Evolutionary conservation across 2,888 invertebrate species (phyloP), one percentile per base, ranked within the genome.

Genomic region (Hypolimnas misippus): DNA sequence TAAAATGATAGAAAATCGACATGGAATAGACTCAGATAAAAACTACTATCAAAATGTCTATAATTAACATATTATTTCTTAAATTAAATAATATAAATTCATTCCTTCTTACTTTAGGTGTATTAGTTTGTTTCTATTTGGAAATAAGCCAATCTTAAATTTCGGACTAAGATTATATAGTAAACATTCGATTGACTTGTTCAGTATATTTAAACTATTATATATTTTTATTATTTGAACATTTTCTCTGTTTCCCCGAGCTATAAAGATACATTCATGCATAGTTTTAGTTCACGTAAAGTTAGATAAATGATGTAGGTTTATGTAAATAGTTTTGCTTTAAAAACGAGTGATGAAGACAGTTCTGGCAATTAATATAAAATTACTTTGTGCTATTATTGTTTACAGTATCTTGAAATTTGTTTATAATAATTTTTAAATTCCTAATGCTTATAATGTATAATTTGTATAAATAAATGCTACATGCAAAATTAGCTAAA

Each of bases 311-410:
- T 71, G 71, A 67, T 76, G 77, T 85, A 83, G 81, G 79, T 80
- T 84, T 85, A 83, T 89, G 88, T 89, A 89, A 85, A 89, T 89
- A 89, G 82, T 78, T 82, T 82, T 83, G 82, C 82, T 82, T 84
- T 77, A 77, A 76, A 75, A 73, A 70, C 62, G 65, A 70, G 68
- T 73, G 73, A 44, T 52, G 25, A 72, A 73, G 72, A 67, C 68
- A 73, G 76, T 75, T 77, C 78, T 68, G 74, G 73, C 75, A 75
- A 79, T 78, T 71, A 12, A 46, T 46, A 74, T 73, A 73, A 73
- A 72, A 67, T 71, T 66, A 71, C 67, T 73, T 62, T 61, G 68
- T 73, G 73, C 65, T 68, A 65, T 69, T 61, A 54, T 54, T 69
- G 35, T 71, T 69, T 70, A 72, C 71, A 72, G 65, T 67, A 56